Percentiles rank a stretch among this genome's conserved stretches.
Conservation (phyloP, 2,113 vertebrate species). For the Chloroceryle aenea region DNA sequence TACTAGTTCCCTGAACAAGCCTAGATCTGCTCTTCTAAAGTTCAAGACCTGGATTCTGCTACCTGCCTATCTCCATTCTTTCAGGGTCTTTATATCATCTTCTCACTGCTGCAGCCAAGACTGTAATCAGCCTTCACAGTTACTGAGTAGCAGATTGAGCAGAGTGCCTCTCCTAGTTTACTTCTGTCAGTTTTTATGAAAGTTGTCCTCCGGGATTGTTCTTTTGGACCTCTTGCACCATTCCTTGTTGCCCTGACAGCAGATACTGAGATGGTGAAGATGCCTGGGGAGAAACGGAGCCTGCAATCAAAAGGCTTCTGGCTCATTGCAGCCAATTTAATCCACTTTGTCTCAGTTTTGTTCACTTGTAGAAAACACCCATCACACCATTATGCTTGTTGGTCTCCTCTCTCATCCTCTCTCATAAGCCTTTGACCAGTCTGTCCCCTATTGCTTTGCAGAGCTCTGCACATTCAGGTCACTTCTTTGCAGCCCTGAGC, state of each 20-base stretch:
- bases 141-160: neutral
- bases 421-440: neutral
- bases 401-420: neutral
- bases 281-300: neutral
- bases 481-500: neutral
- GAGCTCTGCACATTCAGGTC: neutral
- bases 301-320: neutral
- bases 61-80: neutral
- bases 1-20: neutral
- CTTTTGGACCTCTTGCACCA: neutral
- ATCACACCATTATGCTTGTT: fast-evolving
- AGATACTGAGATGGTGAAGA: neutral
- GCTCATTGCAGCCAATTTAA: neutral
- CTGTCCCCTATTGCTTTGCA: neutral
- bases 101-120: neutral
- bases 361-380: neutral
- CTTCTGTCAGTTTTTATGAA: neutral
- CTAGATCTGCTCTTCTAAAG: neutral
- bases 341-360: neutral
- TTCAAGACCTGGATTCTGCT: neutral
- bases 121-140: neutral
- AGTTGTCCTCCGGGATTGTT: neutral
- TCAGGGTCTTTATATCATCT: neutral
- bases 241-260: neutral
- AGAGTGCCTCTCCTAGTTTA: neutral